Evolutionary conservation across 1,140 invertebrate genomes (phyloP), one percentile per base, ranked within the genome.

Genomic region (Apocrypta bakeri): DNA sequence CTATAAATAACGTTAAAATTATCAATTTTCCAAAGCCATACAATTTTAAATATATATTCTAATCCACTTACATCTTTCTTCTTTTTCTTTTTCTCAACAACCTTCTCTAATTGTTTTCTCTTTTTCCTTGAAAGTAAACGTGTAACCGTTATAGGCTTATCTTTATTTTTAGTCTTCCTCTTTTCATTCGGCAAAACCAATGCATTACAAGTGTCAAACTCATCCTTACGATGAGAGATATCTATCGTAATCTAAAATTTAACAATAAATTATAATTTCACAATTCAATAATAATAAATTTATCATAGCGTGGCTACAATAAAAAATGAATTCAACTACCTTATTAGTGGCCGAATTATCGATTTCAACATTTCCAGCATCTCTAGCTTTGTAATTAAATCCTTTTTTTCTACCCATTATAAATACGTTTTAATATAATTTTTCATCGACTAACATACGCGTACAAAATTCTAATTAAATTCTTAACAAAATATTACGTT

Each of bases 31-130:
- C 9, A 56, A 69, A 63, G 48, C 74, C 61, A 56, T 68, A 66
- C 1, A 29, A 84, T 78, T 76, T 76, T 56, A 64, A 63, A 66
- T 79, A 27, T 68, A 68, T 40, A 68, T n/a, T n/a, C n/a, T n/a
- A 66, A 84, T 63, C 72, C 83, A 93, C 94, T 94, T 94, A 98
- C 97, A 90, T 96, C 95, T 88, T 94, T 94, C 90, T 98, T 98
- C 85, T 98, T 98, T 87, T 97, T 94, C 87, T 98, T 98, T 80
- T 94, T 94, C 75, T 98, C 96, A 1, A 98, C 93, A 91, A 99
- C 94, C 91, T 97, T 96, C 88, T 98, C 95, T 40, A 98, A 91
- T 85, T 94, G 92, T 90, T 98, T 98, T 76, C 96, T 93, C 85
- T 98, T 96, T 86, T 97, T 98, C 85, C 97, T 98, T 0, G 96